Base-by-base conservation (phyloP, 2,113 vertebrate genomes). In the Melanerpes aurifrons region DNA sequence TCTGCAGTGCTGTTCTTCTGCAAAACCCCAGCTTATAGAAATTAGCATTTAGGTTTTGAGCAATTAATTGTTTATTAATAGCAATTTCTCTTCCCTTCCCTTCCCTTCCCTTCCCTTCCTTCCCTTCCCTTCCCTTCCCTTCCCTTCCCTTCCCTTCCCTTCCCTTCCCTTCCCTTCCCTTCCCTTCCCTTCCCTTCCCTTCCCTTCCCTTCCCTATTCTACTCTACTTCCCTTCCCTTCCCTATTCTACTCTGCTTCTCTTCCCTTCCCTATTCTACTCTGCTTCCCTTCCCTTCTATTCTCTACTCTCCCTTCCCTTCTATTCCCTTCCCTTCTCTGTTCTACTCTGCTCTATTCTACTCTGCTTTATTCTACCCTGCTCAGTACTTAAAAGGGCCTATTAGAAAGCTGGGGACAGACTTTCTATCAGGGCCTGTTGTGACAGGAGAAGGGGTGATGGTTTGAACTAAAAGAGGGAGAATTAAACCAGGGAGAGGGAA, bases 11-110 rank as follows among this genome's bases (percentile, higher is more conserved):
- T 21, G 24, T 58, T 64, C 18, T 45, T 61, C 29, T 18, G 53
- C 22, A 2, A 10, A 10, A 0, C 1, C 2, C 6, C 67, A 76
- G 10, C 6, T 3, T n/a, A 73, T 48, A 66, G 17, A 66, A 15
- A 31, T 15, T 40, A 21, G 12, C 5, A 8, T 22, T 66, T 43
- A 47, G 3, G 9, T 22, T 50, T 61, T 86, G 22, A 72, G 2
- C 6, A 43, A 73, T 86, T 61, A 2, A 20, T 25, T 61, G 16
- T 66, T 61, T 69, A 53, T 53, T 47, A 53, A 10, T 31, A 50
- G 28, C 19, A 12, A 7, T 13, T 61, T 20, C 31, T 9, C 15
- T 62, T 13, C n/a, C 20, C 16, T 59, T 19, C 57, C n/a, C 29
- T 59, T 18, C 57, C n/a, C 29, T 59, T 31, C 56, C 18, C 28